A percentile compares a stretch with the other conserved stretches of the same genome.
These are phyloP conservation scores for Crotalus helleri DNA, from an alignment of 2,113 vertebrate genomes.

Conservation along the genomic window DNA sequence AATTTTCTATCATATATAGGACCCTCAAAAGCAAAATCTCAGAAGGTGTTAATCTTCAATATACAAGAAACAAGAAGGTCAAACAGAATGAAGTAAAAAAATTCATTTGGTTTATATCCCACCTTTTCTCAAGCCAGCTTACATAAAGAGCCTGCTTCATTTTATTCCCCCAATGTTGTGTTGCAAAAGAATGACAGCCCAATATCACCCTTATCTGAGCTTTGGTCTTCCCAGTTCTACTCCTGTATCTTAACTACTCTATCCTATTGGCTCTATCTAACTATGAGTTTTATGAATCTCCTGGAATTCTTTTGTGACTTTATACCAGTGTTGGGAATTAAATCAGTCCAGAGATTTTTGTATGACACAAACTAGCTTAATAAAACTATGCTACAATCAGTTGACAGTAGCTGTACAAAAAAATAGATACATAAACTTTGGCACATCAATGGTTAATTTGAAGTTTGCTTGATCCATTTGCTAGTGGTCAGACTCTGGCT, in stretches of 20 bases:
- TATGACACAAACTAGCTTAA: not conserved
- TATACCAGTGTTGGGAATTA: not conserved
- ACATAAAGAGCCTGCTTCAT: not conserved
- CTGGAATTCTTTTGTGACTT: slow-evolving; percentile 18
- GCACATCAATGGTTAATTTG: not conserved
- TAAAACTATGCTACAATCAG: slow-evolving; percentile 7
- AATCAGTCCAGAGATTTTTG: not conserved
- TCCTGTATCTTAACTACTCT: not conserved
- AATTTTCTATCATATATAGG: slow-evolving; percentile 2
- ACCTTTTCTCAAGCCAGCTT: not conserved
- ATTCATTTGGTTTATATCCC: not conserved
- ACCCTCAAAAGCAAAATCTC: not conserved
- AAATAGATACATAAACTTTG: not conserved
- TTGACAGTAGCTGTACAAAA: not conserved
- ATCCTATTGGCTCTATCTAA: not conserved
- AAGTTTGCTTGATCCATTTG: not conserved
- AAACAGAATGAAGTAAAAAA: not conserved
- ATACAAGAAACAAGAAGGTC: slow-evolving; percentile 1
- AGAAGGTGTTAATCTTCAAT: slow-evolving; percentile 8
- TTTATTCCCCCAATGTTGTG: not conserved
- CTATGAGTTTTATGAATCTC: slow-evolving; percentile 1
- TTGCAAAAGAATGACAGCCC: not conserved
- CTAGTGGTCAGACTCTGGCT: slow-evolving; percentile 7
- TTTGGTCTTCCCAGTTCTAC: not conserved
- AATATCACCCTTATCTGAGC: not conserved